phyloP scores from a whole-genome alignment of 2,113 vertebrate genomes.

The Python bivittatus region DNA sequence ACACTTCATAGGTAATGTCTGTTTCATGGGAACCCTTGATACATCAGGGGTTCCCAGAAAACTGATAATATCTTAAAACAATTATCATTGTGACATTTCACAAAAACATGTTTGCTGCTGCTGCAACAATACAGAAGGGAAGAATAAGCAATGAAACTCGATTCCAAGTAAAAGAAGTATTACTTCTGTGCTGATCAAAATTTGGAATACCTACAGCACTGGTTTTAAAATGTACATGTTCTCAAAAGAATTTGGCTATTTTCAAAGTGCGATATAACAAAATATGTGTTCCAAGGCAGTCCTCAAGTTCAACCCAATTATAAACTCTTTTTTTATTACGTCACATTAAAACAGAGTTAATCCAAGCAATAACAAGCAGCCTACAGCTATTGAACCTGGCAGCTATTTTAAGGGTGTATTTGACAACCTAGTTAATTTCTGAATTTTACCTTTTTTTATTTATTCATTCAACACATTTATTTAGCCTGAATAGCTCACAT shows the following conservation, averaged over 20 bases:
- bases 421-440: neutral
- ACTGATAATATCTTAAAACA: neutral
- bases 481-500: neutral
- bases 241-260: neutral
- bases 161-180: neutral
- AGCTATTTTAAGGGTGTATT: neutral
- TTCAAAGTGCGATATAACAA: neutral
- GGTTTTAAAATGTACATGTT: neutral
- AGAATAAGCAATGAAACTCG: neutral
- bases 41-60: neutral
- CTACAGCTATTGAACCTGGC: neutral
- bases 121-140: neutral
- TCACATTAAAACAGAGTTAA: neutral
- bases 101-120: neutral
- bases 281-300: neutral
- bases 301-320: neutral
- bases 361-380: slow-evolving; percentile 34
- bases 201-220: neutral
- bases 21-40: neutral
- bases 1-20: neutral
- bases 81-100: neutral
- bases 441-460: neutral
- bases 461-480: neutral
- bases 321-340: neutral
- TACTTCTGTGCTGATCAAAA: neutral